Percentiles rank a stretch among this genome's conserved stretches.
Evolutionary conservation across 2,888 invertebrate species (phyloP).

Genomic region (Muschampia plurimacula): DNA sequence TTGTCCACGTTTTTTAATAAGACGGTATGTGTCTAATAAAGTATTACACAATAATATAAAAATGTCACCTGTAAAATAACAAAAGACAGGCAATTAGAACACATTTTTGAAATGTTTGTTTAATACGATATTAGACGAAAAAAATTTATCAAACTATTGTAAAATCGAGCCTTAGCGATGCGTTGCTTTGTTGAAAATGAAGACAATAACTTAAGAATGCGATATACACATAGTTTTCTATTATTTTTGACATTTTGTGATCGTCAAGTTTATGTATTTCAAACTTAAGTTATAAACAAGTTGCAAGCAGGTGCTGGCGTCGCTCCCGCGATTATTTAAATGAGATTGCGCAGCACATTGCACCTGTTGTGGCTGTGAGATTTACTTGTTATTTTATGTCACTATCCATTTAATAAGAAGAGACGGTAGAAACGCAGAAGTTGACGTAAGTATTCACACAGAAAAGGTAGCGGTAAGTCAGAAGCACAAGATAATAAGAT

Average conservation of each 20-base stretch:
- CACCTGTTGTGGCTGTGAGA: constrained; percentile 22
- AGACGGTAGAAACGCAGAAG: background rate
- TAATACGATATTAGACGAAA: no score
- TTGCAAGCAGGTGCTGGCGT: constrained; percentile 22
- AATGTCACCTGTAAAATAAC: no score
- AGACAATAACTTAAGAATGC: no score
- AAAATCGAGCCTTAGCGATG: no score
- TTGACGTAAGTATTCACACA: background rate
- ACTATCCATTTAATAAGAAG: background rate
- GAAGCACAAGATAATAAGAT: background rate
- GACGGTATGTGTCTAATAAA: no score
- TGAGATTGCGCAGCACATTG: constrained; percentile 11
- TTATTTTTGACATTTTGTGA: background rate
- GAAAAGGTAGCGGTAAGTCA: background rate
- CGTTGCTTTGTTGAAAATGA: no score
- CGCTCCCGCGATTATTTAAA: constrained; percentile 27
- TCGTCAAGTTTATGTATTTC: background rate
- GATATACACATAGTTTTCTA: no score
- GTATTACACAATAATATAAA: no score
- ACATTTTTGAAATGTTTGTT: no score
- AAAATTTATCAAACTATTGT: no score
- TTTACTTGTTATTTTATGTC: constrained; percentile 13
- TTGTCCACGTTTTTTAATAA: no score
- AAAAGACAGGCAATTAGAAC: no score
- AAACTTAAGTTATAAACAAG: background rate